These are phyloP conservation scores for Perizoma affinitatum DNA, from an alignment of 2,888 invertebrate species.

Conservation along the genomic window DNA sequence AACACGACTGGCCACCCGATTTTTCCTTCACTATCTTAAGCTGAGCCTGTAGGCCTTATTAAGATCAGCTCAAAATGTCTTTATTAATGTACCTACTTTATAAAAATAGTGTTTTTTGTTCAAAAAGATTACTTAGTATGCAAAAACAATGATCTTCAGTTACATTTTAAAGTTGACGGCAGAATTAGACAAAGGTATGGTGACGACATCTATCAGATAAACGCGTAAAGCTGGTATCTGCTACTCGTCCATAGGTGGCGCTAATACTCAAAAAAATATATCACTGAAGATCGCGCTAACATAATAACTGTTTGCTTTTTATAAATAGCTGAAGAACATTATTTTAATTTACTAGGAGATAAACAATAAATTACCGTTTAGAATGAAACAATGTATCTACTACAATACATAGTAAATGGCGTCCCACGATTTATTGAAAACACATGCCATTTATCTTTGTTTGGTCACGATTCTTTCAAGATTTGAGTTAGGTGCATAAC, in stretches of 20 bases:
- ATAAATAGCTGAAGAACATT: conserved; percentile 3
- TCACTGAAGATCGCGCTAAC: conserved; percentile 36
- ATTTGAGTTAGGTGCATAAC: conserved; percentile 8
- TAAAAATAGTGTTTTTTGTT: too few relatives aligned
- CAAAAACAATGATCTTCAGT: too few relatives aligned
- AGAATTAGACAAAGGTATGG: not conserved
- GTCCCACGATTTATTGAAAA: conserved; percentile 29
- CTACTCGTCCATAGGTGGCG: conserved; percentile 68
- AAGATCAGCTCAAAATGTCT: too few relatives aligned
- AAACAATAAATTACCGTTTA: conserved; percentile 23
- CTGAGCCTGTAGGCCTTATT: too few relatives aligned
- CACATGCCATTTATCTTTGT: conserved; percentile 30
- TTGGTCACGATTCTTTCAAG: conserved; percentile 35
- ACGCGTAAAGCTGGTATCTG: conserved; percentile 4
- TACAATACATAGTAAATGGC: conserved; percentile 25
- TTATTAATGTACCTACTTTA: too few relatives aligned
- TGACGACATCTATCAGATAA: conserved; percentile 8
- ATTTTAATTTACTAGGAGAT: conserved; percentile 13
- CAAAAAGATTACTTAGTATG: too few relatives aligned
- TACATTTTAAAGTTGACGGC: too few relatives aligned
- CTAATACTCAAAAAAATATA: conserved; percentile 4
- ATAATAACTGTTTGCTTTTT: conserved; percentile 1
- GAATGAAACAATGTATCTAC: conserved; percentile 21
- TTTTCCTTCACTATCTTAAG: too few relatives aligned
- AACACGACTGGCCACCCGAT: too few relatives aligned